Evolutionary conservation across 2,797 vertebrate species (phyloP).

Genomic region (Brachyrhaphis roseni): DNA sequence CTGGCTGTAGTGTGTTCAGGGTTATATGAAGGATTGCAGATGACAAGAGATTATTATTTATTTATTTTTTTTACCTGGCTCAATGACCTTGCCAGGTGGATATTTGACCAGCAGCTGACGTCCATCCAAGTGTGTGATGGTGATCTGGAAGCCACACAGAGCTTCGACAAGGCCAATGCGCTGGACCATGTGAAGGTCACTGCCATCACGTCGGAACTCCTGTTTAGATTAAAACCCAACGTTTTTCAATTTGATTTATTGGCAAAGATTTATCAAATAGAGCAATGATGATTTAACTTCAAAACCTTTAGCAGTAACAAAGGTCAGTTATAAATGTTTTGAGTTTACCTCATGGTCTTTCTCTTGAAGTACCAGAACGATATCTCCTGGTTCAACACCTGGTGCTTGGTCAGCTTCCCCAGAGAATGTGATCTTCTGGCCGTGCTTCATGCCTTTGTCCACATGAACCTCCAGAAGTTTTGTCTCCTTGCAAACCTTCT

Average conservation of each 20-base stretch:
- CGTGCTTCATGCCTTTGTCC: conserved; percentile 99
- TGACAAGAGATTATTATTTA: neutral
- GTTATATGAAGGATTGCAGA: neutral
- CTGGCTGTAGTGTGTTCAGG: neutral
- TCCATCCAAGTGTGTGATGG: conserved; percentile 93
- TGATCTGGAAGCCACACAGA: conserved; percentile 97
- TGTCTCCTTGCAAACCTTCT: conserved; percentile 97
- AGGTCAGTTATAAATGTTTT: neutral
- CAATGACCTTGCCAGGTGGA: conserved; percentile 96
- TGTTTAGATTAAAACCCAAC: conserved; percentile 51
- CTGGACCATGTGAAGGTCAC: conserved; percentile 94
- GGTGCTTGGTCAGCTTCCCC: conserved; percentile 99
- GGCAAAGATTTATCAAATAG: neutral
- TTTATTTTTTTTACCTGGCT: conserved; percentile 85
- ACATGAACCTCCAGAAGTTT: conserved; percentile 98
- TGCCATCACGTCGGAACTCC: conserved; percentile 94
- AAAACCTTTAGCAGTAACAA: neutral
- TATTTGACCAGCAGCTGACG: conserved; percentile 97
- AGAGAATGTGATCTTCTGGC: conserved; percentile 96
- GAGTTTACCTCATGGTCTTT: conserved; percentile 93
- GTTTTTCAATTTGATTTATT: neutral
- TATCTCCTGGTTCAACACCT: conserved; percentile 95
- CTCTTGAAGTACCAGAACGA: conserved; percentile 95
- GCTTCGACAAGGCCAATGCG: conserved; percentile 98
- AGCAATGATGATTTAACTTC: neutral